Percentiles rank a stretch among this genome's conserved stretches.
These are phyloP conservation scores for Penaeus chinensis DNA, from an alignment of 1,140 invertebrate genomes.

Conservation along the genomic window DNA sequence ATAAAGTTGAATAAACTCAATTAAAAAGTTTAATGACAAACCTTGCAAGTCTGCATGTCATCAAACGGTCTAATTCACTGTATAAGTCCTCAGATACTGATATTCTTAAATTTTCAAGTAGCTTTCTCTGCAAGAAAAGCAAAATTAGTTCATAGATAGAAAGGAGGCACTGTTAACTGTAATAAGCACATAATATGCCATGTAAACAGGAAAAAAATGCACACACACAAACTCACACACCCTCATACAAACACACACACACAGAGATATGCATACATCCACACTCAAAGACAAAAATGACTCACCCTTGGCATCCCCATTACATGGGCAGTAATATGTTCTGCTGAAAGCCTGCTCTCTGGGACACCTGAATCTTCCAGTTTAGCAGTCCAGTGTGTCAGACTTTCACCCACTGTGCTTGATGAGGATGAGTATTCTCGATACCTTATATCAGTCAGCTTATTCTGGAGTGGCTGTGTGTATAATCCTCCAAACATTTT, in stretches of 20 bases:
- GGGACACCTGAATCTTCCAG: slow-evolving; percentile 42
- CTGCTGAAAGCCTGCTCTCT: slow-evolving; percentile 36
- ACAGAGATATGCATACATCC: no score
- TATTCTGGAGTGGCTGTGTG: not conserved
- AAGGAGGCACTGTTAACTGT: no score
- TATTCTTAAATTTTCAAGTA: not conserved
- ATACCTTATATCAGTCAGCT: not conserved
- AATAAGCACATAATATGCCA: no score
- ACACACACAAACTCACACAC: no score
- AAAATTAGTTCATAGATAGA: no score
- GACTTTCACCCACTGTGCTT: slow-evolving; percentile 22
- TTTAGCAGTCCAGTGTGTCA: slow-evolving; percentile 12
- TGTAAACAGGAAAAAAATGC: no score
- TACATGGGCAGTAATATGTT: slow-evolving; percentile 48
- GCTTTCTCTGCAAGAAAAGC: not conserved
- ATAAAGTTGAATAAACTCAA: no score
- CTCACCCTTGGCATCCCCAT: slow-evolving; percentile 41
- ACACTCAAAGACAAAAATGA: not conserved
- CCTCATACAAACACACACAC: no score
- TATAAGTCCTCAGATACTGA: not conserved
- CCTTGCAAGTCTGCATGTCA: slow-evolving; percentile 39
- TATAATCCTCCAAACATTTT: not conserved
- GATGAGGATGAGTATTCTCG: not conserved
- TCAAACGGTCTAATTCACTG: slow-evolving; percentile 27
- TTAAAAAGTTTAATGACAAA: not conserved